Conservation (phyloP, 2,113 vertebrate species). For the Phasianus colchicus region DNA sequence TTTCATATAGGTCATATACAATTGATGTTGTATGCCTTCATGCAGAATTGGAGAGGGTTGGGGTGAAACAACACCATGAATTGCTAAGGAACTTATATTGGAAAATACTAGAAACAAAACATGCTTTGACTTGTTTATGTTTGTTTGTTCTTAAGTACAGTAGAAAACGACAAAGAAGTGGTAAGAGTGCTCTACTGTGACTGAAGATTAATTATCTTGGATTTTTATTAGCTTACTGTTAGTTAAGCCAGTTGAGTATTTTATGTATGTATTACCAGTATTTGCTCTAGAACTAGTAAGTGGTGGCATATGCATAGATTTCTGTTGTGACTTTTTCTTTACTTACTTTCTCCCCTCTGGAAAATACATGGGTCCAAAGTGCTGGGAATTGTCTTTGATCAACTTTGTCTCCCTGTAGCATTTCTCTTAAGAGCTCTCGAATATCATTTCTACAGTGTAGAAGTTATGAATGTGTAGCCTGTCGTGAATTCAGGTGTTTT, state of each 20-base stretch:
- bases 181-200: not conserved
- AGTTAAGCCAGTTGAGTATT: not conserved
- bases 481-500: not conserved
- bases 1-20: not conserved
- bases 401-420: not conserved
- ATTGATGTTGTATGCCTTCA: not conserved
- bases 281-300: not conserved
- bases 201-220: not conserved
- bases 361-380: not conserved
- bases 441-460: not conserved
- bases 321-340: not conserved
- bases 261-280: not conserved
- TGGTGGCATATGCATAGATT: accelerated
- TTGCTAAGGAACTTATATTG: not conserved
- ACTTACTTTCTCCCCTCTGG: not conserved
- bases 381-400: not conserved
- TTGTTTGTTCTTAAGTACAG: not conserved
- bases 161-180: not conserved
- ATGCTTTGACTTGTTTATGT: not conserved
- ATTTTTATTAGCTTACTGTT: not conserved
- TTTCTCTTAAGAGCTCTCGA: not conserved
- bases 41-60: accelerated
- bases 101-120: not conserved
- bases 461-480: not conserved
- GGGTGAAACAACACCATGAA: accelerated